Base-by-base conservation (phyloP, 2,797 vertebrate genomes). In the Cynopterus sphinx region DNA sequence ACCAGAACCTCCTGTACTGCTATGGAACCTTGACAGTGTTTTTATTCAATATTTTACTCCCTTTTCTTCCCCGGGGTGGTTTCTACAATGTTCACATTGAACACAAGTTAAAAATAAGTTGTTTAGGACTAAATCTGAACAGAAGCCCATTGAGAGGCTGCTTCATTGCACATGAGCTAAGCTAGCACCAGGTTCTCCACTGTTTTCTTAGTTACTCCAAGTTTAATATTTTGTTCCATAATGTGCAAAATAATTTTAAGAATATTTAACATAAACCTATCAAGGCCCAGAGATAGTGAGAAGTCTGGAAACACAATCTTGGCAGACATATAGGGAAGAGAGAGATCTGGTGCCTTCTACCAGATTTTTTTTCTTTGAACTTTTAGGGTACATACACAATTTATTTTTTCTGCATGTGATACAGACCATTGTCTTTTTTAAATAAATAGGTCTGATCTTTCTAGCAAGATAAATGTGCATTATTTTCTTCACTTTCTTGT, bases 401-500 rank as follows among this genome's bases (percentile, higher is more conserved):
- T 43, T 43, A 57, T 94, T 31, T 87, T 83, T 65, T 36, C 79
- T 92, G 55, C 49, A 16, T 39, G 2, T 0, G 16, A 13, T 12
- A 41, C 46, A 46, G 16, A 46, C 51, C 46, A 31, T 49, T 57
- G 21, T 85, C 67, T 90, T 94, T 94, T 71, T 73, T 87, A 51
- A 87, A 81, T 67, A 85, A 61, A 36, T 82, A 49, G 21, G 11
- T 75, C 36, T 68, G 53, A 55, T 71, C 68, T 90, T 85, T 68
- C 26, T 43, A 28, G 65, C 59, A 88, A 19, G 90, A 92, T 33
- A 70, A 71, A 16, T 65, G 43, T 88, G 31, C 33, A 57, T 74
- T 41, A 75, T 78, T 95, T 87, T 53, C 36, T 68, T 95, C 26
- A 15, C 79, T 94, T 94, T 94, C 53, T 74, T 88, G 5, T 43